These are phyloP conservation scores for Mustela lutreola DNA, from an alignment of 2,113 vertebrate species.

Conservation along the genomic window DNA sequence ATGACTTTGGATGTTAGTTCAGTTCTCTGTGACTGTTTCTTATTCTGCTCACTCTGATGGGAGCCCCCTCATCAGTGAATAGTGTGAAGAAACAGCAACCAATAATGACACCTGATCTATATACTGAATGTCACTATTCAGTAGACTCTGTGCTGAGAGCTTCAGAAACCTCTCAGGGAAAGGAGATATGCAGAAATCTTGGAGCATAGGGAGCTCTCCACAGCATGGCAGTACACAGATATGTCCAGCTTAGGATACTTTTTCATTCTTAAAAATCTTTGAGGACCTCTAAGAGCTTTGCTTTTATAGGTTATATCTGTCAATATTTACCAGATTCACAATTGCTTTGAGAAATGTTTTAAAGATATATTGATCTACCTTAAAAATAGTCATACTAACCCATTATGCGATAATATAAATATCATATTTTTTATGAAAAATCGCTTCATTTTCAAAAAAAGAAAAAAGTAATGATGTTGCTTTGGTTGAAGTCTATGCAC, in stretches of 20 bases:
- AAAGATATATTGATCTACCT: background rate
- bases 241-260: rapidly evolving
- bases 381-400: background rate
- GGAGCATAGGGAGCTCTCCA: background rate
- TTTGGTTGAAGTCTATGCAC: background rate
- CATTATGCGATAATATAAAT: background rate
- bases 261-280: background rate
- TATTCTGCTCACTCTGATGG: background rate
- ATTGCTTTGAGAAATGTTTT: background rate
- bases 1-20: background rate
- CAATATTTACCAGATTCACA: background rate
- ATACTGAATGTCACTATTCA: background rate
- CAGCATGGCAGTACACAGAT: rapidly evolving
- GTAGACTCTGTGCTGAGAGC: background rate
- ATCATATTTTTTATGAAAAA: background rate
- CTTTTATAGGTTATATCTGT: background rate
- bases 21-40: background rate
- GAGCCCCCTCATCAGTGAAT: background rate
- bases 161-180: background rate
- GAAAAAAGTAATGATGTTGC: background rate
- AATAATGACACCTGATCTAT: background rate
- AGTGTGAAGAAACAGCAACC: background rate
- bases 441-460: background rate
- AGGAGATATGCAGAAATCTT: background rate
- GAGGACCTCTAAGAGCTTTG: background rate